A percentile compares a stretch with the other conserved stretches of the same genome.
phyloP scores from a whole-genome alignment of 2,797 vertebrate genomes.

The Gadopsis marmoratus region DNA sequence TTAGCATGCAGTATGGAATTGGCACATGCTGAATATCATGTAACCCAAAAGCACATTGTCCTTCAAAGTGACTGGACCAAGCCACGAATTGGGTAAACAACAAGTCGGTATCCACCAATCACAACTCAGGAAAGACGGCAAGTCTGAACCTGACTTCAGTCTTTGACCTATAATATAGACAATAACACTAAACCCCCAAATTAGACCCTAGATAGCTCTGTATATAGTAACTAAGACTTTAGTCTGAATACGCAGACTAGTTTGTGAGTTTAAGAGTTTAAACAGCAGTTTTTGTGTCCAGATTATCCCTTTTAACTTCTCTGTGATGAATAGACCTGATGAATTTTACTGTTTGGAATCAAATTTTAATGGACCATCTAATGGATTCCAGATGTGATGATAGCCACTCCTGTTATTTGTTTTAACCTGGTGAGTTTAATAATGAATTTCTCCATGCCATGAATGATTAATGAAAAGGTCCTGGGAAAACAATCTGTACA shows the following conservation, averaged over 20 bases:
- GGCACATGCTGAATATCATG: neutral
- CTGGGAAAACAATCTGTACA: neutral
- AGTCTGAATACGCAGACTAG: neutral
- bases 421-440: slow-evolving; percentile 24
- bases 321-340: neutral
- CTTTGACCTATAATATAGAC: neutral
- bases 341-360: slow-evolving; percentile 8
- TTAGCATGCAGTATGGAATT: neutral
- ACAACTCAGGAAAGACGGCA: neutral
- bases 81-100: neutral
- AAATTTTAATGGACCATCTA: neutral
- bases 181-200: neutral
- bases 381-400: slow-evolving; percentile 12
- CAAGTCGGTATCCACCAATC: neutral
- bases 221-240: neutral
- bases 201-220: neutral
- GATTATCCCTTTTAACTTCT: neutral
- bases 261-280: neutral
- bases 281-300: neutral
- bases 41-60: neutral
- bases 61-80: neutral
- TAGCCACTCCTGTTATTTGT: slow-evolving; percentile 4
- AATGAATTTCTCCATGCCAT: slow-evolving; percentile 12
- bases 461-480: slow-evolving; percentile 17
- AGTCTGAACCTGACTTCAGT: neutral